phyloP scores from a whole-genome alignment of 2,888 invertebrate genomes.

The Seladonia tumulorum region DNA sequence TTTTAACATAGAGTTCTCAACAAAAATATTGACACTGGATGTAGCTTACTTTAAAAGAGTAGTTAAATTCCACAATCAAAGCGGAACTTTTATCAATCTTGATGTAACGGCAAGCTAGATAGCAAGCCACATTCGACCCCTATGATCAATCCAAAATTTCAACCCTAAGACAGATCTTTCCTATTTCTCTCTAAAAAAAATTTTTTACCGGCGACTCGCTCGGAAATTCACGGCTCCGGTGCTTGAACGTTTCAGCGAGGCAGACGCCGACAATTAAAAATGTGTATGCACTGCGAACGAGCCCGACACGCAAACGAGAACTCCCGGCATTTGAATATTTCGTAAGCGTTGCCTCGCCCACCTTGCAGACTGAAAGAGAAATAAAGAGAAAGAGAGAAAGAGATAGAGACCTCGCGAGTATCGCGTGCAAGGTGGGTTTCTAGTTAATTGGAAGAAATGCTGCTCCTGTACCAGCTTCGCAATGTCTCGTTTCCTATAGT shows the following conservation, averaged over 20 bases:
- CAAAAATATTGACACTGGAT: background rate
- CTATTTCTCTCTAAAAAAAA: background rate
- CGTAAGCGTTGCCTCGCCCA: background rate
- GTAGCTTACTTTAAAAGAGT: no score
- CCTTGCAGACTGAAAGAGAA: background rate
- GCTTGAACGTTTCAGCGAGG: background rate
- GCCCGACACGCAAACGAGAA: constrained; percentile 17
- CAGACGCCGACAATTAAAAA: constrained; percentile 18
- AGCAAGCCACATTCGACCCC: background rate
- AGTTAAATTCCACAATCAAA: no score
- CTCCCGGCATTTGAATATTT: constrained; percentile 29
- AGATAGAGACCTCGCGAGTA: background rate
- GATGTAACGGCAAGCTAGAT: background rate
- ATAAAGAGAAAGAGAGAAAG: background rate
- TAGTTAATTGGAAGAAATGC: background rate
- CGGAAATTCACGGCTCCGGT: background rate
- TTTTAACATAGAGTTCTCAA: background rate
- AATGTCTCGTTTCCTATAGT: background rate
- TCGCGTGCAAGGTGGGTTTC: background rate
- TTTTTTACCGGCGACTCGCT: background rate
- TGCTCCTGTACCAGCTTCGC: background rate
- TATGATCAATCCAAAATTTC: background rate
- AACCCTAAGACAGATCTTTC: background rate
- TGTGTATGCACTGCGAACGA: background rate
- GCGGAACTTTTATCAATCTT: no score